phyloP scores from a whole-genome alignment of 2,113 vertebrate species.

The Fregata magnificens region DNA sequence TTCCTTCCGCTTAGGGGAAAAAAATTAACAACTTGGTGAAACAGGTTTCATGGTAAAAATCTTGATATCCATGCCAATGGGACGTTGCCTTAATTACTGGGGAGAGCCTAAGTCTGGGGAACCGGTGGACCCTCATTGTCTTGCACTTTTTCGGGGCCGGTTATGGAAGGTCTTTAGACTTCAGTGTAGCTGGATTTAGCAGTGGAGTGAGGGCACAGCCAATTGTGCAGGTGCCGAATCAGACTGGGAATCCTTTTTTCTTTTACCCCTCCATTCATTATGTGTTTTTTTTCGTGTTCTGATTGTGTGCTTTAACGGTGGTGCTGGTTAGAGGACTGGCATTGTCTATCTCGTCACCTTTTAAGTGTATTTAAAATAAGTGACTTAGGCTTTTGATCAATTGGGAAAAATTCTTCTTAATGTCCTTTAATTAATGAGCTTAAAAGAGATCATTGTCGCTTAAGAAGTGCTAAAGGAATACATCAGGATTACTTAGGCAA shows the following conservation, averaged over 20 bases:
- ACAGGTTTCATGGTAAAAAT: background rate
- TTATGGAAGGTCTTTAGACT: slow-evolving; percentile 74
- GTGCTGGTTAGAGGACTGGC: slow-evolving; percentile 12
- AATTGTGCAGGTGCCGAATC: slow-evolving; percentile 73
- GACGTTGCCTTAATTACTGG: background rate
- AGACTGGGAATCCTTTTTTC: slow-evolving; percentile 19
- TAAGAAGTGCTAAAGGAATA: slow-evolving; percentile 80
- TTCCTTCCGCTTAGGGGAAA: background rate
- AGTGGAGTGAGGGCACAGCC: slow-evolving; percentile 69
- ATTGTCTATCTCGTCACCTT: slow-evolving; percentile 62
- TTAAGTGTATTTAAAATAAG: slow-evolving; percentile 70
- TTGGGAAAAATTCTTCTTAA: slow-evolving; percentile 76
- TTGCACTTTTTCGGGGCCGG: slow-evolving; percentile 69
- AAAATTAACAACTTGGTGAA: background rate
- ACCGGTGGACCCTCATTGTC: slow-evolving; percentile 12
- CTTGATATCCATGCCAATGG: background rate
- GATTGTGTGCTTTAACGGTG: background rate
- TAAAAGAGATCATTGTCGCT: slow-evolving; percentile 75
- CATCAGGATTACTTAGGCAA: slow-evolving; percentile 76
- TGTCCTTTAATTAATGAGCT: slow-evolving; percentile 85
- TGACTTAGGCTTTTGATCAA: slow-evolving; percentile 76
- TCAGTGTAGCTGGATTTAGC: slow-evolving; percentile 73
- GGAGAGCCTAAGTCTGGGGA: slow-evolving; percentile 1
- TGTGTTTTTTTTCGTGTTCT: background rate
- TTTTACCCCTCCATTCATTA: background rate